These are phyloP conservation scores for Drosophila kokeensis DNA, from an alignment of 2,888 invertebrate species.

Conservation along the genomic window DNA sequence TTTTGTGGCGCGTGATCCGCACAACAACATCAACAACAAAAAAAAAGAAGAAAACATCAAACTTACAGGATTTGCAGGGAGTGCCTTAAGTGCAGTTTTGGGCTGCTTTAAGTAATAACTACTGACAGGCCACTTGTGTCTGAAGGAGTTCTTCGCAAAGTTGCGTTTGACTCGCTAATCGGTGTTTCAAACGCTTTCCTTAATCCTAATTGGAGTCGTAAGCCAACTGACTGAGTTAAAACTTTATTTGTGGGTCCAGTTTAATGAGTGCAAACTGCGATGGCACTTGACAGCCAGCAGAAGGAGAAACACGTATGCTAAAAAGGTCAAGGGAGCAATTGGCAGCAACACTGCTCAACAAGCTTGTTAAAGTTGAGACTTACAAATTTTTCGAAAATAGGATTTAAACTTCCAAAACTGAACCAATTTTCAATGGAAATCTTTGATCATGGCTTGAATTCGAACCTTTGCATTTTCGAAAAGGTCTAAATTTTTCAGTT, in stretches of 20 bases:
- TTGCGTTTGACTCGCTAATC: slow-evolving; percentile 36
- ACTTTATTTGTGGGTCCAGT: slow-evolving; percentile 29
- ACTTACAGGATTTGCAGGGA: neutral
- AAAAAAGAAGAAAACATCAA: neutral
- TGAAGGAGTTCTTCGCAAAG: slow-evolving; percentile 45
- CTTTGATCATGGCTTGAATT: neutral
- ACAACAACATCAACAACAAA: neutral
- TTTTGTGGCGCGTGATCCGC: slow-evolving; percentile 61
- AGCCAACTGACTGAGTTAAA: slow-evolving; percentile 56
- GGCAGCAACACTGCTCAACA: neutral
- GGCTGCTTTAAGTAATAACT: slow-evolving; percentile 35
- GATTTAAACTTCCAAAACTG: neutral
- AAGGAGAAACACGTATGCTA: slow-evolving; percentile 5
- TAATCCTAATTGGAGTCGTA: slow-evolving; percentile 66
- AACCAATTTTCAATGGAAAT: neutral
- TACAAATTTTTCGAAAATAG: neutral
- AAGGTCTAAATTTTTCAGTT: rapidly evolving
- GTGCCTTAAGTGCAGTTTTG: slow-evolving; percentile 23
- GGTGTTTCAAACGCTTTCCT: slow-evolving; percentile 32
- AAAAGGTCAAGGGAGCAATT: slow-evolving; percentile 7
- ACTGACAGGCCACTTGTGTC: slow-evolving; percentile 52
- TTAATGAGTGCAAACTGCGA: slow-evolving; percentile 27
- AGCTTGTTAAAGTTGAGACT: neutral
- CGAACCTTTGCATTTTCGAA: neutral
- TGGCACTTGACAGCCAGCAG: slow-evolving; percentile 13